A percentile compares a stretch with the other conserved stretches of the same genome.
Evolutionary conservation across 92 coral and sea anemone genomes (phyloP).

Genomic region (Zoanthus gigantus): DNA sequence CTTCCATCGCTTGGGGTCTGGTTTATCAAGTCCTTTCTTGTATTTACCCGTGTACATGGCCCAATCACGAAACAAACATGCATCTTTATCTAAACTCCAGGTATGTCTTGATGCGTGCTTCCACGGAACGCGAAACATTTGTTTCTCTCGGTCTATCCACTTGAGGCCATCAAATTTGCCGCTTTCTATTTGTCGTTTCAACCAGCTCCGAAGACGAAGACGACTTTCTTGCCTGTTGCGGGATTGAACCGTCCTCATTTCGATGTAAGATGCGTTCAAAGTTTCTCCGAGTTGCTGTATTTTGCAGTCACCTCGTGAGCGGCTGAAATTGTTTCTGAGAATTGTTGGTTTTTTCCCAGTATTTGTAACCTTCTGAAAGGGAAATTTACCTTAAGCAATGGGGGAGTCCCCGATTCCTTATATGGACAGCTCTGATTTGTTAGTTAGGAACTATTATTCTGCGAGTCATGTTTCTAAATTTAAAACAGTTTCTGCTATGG

Average conservation of each 20-base stretch:
- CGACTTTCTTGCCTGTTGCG: not conserved
- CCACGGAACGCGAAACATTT: slow-evolving; percentile 78
- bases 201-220: slow-evolving; percentile 78
- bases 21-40: slow-evolving; percentile 16
- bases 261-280: not conserved
- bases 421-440: slow-evolving; percentile 12
- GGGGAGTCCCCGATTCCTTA: slow-evolving; percentile 46
- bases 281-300: not conserved
- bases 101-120: slow-evolving; percentile 69
- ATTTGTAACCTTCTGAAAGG: not conserved
- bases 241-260: not conserved
- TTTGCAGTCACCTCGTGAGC: not conserved
- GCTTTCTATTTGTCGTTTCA: slow-evolving; percentile 65
- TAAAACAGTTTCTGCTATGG: not conserved
- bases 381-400: slow-evolving; percentile 19
- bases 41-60: slow-evolving; percentile 77
- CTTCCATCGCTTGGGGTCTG: slow-evolving; percentile 74
- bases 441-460: not conserved
- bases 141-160: slow-evolving; percentile 72
- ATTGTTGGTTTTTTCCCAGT: not conserved
- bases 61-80: slow-evolving; percentile 70
- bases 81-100: slow-evolving; percentile 47
- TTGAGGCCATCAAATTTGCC: slow-evolving; percentile 54
- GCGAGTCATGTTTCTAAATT: slow-evolving; percentile 30
- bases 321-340: slow-evolving; percentile 8